A percentile compares a stretch with the other conserved stretches of the same genome.
These are phyloP conservation scores for Martes martes DNA, from an alignment of 2,113 vertebrate genomes.

Conservation along the genomic window DNA sequence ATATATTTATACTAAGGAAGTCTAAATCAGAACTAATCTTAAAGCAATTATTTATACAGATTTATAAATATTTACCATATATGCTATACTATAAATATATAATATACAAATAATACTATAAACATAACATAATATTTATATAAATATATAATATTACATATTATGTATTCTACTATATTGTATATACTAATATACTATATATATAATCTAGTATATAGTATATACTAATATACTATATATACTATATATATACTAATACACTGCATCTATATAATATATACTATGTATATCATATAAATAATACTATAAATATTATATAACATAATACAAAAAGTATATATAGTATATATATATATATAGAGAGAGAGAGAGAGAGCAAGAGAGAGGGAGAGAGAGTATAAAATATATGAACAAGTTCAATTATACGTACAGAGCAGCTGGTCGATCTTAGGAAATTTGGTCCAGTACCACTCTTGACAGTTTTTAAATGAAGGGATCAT, in stretches of 20 bases:
- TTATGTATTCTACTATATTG: too few relatives aligned
- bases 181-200: too few relatives aligned
- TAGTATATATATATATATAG: not conserved
- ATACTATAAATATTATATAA: not conserved
- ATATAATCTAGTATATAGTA: too few relatives aligned
- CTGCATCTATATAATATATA: too few relatives aligned
- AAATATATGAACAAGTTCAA: not conserved
- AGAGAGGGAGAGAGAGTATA: not conserved
- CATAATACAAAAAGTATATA: not conserved
- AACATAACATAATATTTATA: too few relatives aligned
- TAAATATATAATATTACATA: too few relatives aligned
- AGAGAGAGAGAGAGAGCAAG: too few relatives aligned
- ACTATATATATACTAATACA: too few relatives aligned
- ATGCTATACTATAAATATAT: not conserved
- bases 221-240: too few relatives aligned
- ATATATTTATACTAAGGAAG: not conserved
- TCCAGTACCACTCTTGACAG: not conserved
- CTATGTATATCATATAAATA: too few relatives aligned
- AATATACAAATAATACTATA: too few relatives aligned
- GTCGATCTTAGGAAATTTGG: not conserved
- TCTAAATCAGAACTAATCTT: not conserved
- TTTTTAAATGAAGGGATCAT: conserved; percentile 36
- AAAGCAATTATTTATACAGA: not conserved
- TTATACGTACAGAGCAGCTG: not conserved
- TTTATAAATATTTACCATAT: not conserved